These are phyloP conservation scores for Melanotaenia pygmaea DNA, from an alignment of 2,797 vertebrate species.

Conservation along the genomic window DNA sequence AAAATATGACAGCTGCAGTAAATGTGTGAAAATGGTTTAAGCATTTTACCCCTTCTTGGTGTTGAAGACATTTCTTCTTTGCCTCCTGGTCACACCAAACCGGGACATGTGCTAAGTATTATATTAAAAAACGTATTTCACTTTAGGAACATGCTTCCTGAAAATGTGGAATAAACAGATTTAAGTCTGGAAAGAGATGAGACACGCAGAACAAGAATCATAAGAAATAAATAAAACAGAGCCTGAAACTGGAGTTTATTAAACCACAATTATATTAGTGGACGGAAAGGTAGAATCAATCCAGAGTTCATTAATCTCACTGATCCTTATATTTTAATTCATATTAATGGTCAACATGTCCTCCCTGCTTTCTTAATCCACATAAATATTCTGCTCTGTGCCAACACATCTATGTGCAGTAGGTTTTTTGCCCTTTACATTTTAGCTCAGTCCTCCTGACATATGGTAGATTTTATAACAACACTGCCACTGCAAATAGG, in stretches of 20 bases:
- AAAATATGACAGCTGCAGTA: conserved; percentile 1
- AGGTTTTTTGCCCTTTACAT: conserved; percentile 7
- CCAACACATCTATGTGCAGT: conserved; percentile 29
- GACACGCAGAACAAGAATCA: neutral
- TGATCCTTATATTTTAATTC: conserved; percentile 54
- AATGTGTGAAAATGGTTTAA: conserved; percentile 2
- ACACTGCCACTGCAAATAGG: conserved; percentile 39
- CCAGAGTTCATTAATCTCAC: conserved; percentile 46
- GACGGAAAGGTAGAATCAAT: conserved; percentile 59
- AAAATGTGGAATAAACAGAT: conserved; percentile 24
- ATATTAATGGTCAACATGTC: conserved; percentile 54
- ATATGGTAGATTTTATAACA: conserved; percentile 48
- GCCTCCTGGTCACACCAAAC: conserved; percentile 6
- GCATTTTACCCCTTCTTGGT: neutral
- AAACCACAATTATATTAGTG: conserved; percentile 64
- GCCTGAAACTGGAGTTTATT: conserved; percentile 59
- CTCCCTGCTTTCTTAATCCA: conserved; percentile 41
- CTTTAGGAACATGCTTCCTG: conserved; percentile 3
- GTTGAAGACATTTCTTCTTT: neutral
- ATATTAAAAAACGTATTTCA: conserved; percentile 33
- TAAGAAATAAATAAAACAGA: conserved; percentile 21
- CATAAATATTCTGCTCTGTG: conserved; percentile 36
- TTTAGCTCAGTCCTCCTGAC: conserved; percentile 20
- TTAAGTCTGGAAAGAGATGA: conserved; percentile 19
- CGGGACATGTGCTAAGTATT: conserved; percentile 21